These are phyloP conservation scores for Theristicus caerulescens DNA, from an alignment of 2,113 vertebrate species.

Conservation along the genomic window DNA sequence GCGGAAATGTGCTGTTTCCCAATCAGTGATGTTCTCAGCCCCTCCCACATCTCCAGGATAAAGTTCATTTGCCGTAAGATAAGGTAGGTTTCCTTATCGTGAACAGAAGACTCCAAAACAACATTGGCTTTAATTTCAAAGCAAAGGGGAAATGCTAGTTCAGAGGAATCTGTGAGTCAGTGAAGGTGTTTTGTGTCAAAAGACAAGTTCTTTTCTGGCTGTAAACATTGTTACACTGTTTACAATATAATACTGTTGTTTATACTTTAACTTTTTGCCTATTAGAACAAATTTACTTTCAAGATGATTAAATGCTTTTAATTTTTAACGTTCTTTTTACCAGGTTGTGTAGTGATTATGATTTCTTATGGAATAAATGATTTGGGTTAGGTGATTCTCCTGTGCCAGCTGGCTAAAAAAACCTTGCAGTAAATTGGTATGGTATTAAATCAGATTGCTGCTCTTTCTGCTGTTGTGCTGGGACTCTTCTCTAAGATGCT, in stretches of 20 bases:
- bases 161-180: background rate
- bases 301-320: constrained; percentile 21
- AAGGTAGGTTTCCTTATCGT: background rate
- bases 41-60: constrained; percentile 5
- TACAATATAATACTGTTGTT: background rate
- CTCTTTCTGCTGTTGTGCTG: constrained; percentile 4
- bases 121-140: constrained; percentile 14
- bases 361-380: constrained; percentile 35
- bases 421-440: background rate
- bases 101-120: background rate
- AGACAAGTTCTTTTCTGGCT: background rate
- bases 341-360: constrained; percentile 6
- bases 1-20: background rate
- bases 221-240: constrained; percentile 17
- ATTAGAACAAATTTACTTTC: constrained; percentile 18
- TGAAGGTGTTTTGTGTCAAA: background rate
- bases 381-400: constrained; percentile 35
- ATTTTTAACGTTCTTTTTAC: constrained; percentile 26
- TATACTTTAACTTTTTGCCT: background rate
- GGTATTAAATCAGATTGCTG: constrained; percentile 13
- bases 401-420: constrained; percentile 54
- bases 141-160: background rate
- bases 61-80: background rate
- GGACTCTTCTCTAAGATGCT: constrained; percentile 8
- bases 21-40: background rate